These are phyloP conservation scores for Chloropsis hardwickii DNA, from an alignment of 2,113 vertebrate species.

Conservation along the genomic window DNA sequence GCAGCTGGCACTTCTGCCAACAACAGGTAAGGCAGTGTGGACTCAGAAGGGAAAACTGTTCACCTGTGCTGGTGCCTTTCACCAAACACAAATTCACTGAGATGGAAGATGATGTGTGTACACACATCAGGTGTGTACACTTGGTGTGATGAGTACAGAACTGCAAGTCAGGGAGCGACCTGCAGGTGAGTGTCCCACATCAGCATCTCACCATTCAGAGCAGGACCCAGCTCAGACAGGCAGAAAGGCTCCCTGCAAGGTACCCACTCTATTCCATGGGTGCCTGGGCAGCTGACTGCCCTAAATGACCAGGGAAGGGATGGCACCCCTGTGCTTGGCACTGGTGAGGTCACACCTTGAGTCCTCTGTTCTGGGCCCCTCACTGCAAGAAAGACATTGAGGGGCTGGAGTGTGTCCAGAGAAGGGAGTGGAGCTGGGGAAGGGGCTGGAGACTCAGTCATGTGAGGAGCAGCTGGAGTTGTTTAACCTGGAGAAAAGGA, in stretches of 20 bases:
- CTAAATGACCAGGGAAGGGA: neutral
- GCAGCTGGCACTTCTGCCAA: neutral
- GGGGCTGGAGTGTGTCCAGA: neutral
- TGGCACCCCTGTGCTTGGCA: neutral
- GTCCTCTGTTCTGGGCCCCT: neutral
- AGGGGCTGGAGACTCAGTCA: neutral
- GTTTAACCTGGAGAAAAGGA: neutral
- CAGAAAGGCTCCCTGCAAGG: neutral
- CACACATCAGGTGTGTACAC: too few relatives aligned
- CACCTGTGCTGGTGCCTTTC: neutral
- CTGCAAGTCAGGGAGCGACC: neutral
- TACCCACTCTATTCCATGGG: neutral
- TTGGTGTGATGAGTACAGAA: neutral
- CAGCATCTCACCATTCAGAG: neutral
- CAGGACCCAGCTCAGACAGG: neutral
- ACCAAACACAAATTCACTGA: neutral
- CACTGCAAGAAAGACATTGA: neutral
- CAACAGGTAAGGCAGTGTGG: fast-evolving
- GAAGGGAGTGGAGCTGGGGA: neutral
- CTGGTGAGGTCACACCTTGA: neutral
- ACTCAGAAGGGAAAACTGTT: neutral
- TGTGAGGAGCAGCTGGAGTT: neutral
- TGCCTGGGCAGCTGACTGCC: neutral
- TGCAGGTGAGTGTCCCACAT: too few relatives aligned
- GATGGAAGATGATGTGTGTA: neutral